These are phyloP conservation scores for Pristionchus arcanus DNA, from an alignment of 2,888 invertebrate species.

Conservation along the genomic window DNA sequence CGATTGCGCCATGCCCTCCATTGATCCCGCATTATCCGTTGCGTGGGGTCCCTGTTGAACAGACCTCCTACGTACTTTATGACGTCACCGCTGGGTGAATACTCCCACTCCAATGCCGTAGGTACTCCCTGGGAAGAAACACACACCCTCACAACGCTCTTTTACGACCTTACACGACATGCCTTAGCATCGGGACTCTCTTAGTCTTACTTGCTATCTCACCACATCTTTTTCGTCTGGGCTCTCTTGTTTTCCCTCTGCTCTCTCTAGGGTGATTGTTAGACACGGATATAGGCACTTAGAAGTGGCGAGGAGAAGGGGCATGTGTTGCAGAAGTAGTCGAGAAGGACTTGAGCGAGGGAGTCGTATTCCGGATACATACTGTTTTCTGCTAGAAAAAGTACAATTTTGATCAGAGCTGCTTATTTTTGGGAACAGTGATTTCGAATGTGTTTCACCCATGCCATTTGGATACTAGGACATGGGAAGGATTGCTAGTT, in stretches of 20 bases:
- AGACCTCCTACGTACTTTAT: background rate
- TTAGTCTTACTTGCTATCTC: background rate
- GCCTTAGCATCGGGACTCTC: background rate
- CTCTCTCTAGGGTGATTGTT: background rate
- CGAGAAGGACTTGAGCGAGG: background rate
- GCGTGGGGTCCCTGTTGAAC: background rate
- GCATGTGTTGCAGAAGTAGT: slow-evolving; percentile 9
- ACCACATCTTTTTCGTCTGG: background rate
- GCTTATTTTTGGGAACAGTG: no score
- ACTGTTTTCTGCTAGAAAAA: no score
- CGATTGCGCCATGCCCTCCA: background rate
- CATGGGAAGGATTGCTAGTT: no score
- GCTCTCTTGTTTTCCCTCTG: background rate
- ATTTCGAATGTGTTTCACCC: no score
- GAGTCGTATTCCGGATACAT: background rate
- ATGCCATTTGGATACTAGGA: no score
- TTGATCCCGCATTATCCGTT: background rate
- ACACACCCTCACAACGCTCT: background rate
- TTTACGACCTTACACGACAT: slow-evolving; percentile 28
- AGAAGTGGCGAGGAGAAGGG: background rate
- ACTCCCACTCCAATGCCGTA: background rate
- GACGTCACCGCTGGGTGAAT: background rate
- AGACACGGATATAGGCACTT: slow-evolving; percentile 46
- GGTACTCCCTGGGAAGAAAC: background rate
- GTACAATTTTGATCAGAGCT: no score